A percentile compares a stretch with the other conserved stretches of the same genome.
These are phyloP conservation scores for Microcebus griseorufus DNA, from an alignment of 2,113 vertebrate species.

Conservation along the genomic window DNA sequence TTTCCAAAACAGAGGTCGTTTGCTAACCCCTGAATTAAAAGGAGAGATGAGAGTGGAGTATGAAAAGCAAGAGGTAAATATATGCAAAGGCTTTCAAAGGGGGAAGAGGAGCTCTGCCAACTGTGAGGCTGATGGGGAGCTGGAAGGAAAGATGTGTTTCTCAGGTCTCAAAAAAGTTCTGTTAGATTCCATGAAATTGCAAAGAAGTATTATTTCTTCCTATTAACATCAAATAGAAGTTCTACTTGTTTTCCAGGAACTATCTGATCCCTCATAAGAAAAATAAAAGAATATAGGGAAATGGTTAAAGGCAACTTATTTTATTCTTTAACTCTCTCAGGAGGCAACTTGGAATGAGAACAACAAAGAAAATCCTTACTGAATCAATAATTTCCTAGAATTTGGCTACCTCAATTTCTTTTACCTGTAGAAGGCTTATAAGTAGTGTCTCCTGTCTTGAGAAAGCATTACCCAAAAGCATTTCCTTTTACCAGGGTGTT, in stretches of 20 bases:
- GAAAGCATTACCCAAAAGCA: conserved; percentile 17
- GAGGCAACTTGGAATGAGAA: conserved; percentile 13
- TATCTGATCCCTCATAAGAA: neutral
- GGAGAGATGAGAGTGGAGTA: rapidly evolving
- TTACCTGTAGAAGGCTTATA: neutral
- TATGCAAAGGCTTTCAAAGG: neutral
- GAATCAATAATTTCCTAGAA: conserved; percentile 49
- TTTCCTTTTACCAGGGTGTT: neutral
- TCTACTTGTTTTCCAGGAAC: conserved; percentile 53
- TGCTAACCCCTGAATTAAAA: neutral
- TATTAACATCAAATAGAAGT: neutral
- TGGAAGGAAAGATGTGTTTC: neutral
- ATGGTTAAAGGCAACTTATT: neutral
- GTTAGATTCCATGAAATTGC: conserved; percentile 26
- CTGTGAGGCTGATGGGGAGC: neutral
- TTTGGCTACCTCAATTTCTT: neutral
- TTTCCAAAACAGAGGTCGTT: neutral
- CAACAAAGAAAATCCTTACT: neutral
- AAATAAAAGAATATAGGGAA: neutral
- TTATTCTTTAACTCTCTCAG: neutral
- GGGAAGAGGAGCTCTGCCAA: neutral
- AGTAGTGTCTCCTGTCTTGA: neutral
- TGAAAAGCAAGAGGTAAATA: neutral
- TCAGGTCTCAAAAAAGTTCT: neutral
- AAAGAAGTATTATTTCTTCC: neutral